Conservation (phyloP, 2,888 invertebrate genomes). For the Schizotus pectinicornis region DNA sequence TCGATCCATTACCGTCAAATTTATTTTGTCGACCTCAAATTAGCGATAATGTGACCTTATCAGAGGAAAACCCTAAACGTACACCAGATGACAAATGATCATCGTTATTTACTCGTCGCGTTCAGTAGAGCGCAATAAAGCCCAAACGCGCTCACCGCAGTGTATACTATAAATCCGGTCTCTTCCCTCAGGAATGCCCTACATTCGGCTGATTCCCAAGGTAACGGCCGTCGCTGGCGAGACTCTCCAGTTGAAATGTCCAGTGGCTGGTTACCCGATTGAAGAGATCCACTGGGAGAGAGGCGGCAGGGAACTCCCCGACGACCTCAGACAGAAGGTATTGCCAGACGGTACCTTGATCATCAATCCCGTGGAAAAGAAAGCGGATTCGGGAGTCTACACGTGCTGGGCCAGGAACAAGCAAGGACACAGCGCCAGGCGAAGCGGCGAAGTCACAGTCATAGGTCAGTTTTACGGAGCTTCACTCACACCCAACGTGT, state of each 20-base stretch:
- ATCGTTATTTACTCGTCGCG: slow-evolving; percentile 9
- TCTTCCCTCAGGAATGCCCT: slow-evolving; percentile 69
- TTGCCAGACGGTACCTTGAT: slow-evolving; percentile 75
- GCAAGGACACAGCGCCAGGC: slow-evolving; percentile 75
- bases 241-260: slow-evolving; percentile 76
- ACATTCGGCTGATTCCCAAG: slow-evolving; percentile 79
- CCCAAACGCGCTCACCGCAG: too few relatives aligned
- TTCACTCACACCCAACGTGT: not conserved
- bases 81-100: slow-evolving; percentile 12
- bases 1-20: too few relatives aligned
- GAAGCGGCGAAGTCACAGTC: slow-evolving; percentile 77
- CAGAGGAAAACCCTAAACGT: not conserved
- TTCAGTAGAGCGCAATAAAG: slow-evolving; percentile 2
- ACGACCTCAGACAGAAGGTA: slow-evolving; percentile 78
- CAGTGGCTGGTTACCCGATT: slow-evolving; percentile 83
- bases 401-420: slow-evolving; percentile 81
- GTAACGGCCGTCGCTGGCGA: slow-evolving; percentile 83
- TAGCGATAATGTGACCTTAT: too few relatives aligned
- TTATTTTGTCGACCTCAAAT: too few relatives aligned
- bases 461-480: slow-evolving; percentile 68
- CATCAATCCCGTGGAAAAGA: slow-evolving; percentile 78
- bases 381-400: slow-evolving; percentile 77
- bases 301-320: slow-evolving; percentile 75
- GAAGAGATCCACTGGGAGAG: slow-evolving; percentile 82
- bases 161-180: too few relatives aligned